Evolutionary conservation across 2,888 invertebrate species (phyloP).

Genomic region (Scaptomyza reducta): DNA sequence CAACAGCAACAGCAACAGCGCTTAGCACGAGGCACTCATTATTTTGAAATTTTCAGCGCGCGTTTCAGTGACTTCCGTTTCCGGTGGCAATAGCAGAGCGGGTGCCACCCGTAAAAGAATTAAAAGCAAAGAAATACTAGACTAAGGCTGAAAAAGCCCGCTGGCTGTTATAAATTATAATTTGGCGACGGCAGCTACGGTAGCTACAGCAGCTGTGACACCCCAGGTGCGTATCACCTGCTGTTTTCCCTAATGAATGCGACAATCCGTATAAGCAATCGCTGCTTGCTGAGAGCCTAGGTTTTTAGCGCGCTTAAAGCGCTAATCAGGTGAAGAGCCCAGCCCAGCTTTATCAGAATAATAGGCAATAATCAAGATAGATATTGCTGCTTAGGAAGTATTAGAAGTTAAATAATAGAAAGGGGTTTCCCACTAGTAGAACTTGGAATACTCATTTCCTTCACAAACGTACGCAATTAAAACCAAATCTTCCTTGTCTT

Average conservation of each 20-base stretch:
- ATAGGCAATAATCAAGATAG: slow-evolving; percentile 31
- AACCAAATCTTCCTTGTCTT: too few relatives aligned
- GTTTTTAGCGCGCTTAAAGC: slow-evolving; percentile 27
- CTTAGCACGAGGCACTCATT: slow-evolving; percentile 69
- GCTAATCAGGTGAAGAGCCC: slow-evolving; percentile 49
- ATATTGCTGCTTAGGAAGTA: slow-evolving; percentile 10
- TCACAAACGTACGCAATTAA: slow-evolving; percentile 9
- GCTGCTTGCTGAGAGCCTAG: slow-evolving; percentile 4
- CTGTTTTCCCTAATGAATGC: slow-evolving; percentile 76
- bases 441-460: not conserved
- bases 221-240: slow-evolving; percentile 75
- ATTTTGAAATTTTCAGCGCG: slow-evolving; percentile 81
- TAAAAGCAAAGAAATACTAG: slow-evolving; percentile 65
- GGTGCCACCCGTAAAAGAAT: slow-evolving; percentile 63
- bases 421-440: not conserved
- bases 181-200: slow-evolving; percentile 47
- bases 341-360: slow-evolving; percentile 17
- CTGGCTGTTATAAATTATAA: slow-evolving; percentile 75
- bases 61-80: slow-evolving; percentile 81
- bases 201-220: slow-evolving; percentile 32
- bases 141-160: slow-evolving; percentile 50
- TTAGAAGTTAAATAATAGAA: not conserved
- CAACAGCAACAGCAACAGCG: not conserved
- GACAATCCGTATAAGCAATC: slow-evolving; percentile 45
- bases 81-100: slow-evolving; percentile 51